Base-by-base conservation (phyloP, 2,888 invertebrate genomes). In the Linyphia triangularis region DNA sequence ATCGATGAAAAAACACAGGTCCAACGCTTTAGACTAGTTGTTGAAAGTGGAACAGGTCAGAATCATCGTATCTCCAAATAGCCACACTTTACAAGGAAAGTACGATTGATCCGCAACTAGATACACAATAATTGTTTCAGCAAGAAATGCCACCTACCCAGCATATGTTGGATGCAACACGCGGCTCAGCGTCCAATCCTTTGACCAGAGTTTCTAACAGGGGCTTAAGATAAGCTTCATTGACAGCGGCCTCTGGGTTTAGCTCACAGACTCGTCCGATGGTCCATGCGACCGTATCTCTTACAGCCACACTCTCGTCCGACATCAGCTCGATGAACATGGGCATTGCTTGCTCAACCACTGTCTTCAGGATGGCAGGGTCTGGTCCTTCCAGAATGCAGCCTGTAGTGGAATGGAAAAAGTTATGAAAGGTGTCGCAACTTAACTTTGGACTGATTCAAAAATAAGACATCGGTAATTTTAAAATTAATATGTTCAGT, bases 211-310 rank as follows among this genome's bases (percentile, higher is more conserved):
- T 94, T 63, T 93, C 93, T 51, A 95, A 92, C 95, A 93, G 96
- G 95, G 93, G 92, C 85, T 96, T 96, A 75, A 99, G 94, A 93
- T 96, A 97, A 4, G 94, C 95, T 91, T 96, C 96, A 92, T 96
- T 97, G 82, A 99, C 97, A 0, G 97, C 98, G 30, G 98, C 97
- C 92, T 98, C 98, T 0, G 98, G 98, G 79, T 98, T 96, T 82
- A 98, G 96, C 93, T 99, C 99, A 93, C 99, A 99, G 90, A 99
- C 97, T 89, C 99, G 95, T 9, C 99, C 99, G 91, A 99, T 96
- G 0, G 98, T 98, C 99, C 99, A 99, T 0, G 99, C 99, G 0
- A 98, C 96, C 0, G 99, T 99, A 92, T 99, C 99, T 90, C 98
- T 94, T 0, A 99, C 99, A 85, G 96, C 96, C 1, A 99, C 98